phyloP scores from a whole-genome alignment of 2,888 invertebrate genomes.

The Cyclophora albipunctata region DNA sequence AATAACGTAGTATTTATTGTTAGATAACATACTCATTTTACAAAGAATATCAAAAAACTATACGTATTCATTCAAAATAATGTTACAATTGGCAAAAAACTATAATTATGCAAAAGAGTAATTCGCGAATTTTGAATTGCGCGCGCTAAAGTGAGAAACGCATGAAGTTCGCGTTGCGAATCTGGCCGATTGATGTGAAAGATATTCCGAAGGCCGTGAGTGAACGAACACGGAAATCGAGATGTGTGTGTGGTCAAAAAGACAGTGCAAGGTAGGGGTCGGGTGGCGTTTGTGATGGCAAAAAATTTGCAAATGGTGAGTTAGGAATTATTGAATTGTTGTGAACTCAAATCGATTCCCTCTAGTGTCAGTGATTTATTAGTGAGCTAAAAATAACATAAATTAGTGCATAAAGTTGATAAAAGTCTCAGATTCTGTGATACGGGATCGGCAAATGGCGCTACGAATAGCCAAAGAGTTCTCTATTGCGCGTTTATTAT shows the following conservation, averaged over 20 bases:
- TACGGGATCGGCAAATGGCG: constrained; percentile 74
- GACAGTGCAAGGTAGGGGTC: constrained; percentile 85
- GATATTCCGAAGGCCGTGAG: constrained; percentile 81
- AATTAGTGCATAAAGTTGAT: constrained; percentile 61
- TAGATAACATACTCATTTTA: too few relatives aligned
- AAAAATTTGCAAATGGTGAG: constrained; percentile 86
- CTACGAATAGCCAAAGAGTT: constrained; percentile 74
- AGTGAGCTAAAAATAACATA: constrained; percentile 49
- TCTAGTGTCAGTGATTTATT: constrained; percentile 60
- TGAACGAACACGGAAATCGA: constrained; percentile 77
- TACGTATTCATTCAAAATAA: background rate
- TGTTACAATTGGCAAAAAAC: background rate
- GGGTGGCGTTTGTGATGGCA: constrained; percentile 87
- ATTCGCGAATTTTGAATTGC: constrained; percentile 60
- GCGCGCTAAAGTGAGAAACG: constrained; percentile 60
- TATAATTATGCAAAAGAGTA: background rate
- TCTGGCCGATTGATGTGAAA: constrained; percentile 78
- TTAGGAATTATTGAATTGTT: constrained; percentile 70
- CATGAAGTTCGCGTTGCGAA: constrained; percentile 76
- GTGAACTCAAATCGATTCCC: constrained; percentile 47
- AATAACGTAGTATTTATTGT: background rate
- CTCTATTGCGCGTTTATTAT: constrained; percentile 75
- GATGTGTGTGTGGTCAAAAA: constrained; percentile 78
- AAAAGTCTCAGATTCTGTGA: constrained; percentile 63
- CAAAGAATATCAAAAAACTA: background rate